A percentile compares a stretch with the other conserved stretches of the same genome.
These are phyloP conservation scores for Brachylomia viminalis DNA, from an alignment of 2,888 invertebrate species.

Conservation along the genomic window DNA sequence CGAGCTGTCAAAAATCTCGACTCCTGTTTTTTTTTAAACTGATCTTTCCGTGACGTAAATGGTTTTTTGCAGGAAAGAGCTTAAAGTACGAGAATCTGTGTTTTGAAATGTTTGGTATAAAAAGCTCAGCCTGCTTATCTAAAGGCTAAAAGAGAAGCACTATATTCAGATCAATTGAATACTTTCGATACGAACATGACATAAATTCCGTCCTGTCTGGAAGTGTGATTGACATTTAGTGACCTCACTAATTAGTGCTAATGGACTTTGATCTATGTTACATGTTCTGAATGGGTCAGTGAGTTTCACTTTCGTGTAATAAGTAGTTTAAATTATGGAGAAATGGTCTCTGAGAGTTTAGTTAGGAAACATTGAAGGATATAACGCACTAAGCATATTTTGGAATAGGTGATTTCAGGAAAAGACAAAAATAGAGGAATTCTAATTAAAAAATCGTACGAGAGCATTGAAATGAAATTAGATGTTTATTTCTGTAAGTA, in stretches of 20 bases:
- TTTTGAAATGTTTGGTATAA: neutral
- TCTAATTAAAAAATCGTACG: neutral
- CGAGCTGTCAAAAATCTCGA: too few species aligned
- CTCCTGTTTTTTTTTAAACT: too few species aligned
- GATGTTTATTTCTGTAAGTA: too few species aligned
- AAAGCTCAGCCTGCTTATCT: neutral
- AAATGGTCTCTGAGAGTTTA: neutral
- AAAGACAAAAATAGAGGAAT: neutral
- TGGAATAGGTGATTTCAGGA: neutral
- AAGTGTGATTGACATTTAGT: constrained; percentile 57
- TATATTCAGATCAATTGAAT: constrained; percentile 45
- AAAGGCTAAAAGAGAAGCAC: neutral
- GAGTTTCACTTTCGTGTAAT: constrained; percentile 14
- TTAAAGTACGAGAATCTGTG: too few species aligned
- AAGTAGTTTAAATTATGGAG: neutral
- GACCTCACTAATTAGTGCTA: constrained; percentile 56
- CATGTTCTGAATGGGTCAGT: constrained; percentile 4
- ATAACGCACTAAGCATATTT: too few species aligned
- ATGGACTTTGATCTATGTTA: constrained; percentile 43
- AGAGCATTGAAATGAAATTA: too few species aligned
- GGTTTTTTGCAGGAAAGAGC: too few species aligned
- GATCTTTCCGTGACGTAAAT: too few species aligned
- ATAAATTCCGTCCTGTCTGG: constrained; percentile 53
- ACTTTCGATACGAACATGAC: constrained; percentile 46
- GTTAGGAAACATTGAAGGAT: neutral